These are phyloP conservation scores for Trissonchulus sp. DNA, from an alignment of 2,888 invertebrate species.

Conservation along the genomic window DNA sequence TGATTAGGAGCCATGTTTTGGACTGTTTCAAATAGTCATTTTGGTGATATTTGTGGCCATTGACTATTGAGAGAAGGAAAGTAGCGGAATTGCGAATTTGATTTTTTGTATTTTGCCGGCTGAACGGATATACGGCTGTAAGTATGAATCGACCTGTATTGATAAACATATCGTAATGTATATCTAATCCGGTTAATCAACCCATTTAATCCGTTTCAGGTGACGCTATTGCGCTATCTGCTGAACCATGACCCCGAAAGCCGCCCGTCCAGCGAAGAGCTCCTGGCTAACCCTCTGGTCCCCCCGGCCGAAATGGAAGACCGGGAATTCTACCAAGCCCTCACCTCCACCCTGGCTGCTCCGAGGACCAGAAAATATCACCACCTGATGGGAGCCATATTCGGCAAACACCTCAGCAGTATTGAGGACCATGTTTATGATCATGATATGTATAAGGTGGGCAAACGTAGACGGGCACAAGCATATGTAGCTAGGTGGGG, in stretches of 20 bases:
- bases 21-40: too few relatives aligned
- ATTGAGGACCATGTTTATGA: conserved; percentile 78
- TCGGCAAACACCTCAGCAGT: conserved; percentile 59
- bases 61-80: too few relatives aligned
- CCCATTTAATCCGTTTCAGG: too few relatives aligned
- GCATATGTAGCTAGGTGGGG: too few relatives aligned
- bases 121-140: too few relatives aligned
- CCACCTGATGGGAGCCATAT: conserved; percentile 53
- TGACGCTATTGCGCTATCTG: conserved; percentile 62
- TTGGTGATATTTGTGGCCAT: too few relatives aligned
- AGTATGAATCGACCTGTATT: too few relatives aligned
- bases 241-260: conserved; percentile 74
- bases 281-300: conserved; percentile 72
- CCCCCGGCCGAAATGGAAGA: conserved; percentile 82
- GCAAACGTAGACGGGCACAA: too few relatives aligned
- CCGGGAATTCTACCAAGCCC: conserved; percentile 71
- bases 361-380: conserved; percentile 72
- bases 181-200: too few relatives aligned
- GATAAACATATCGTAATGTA: too few relatives aligned
- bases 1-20: not conserved
- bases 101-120: too few relatives aligned
- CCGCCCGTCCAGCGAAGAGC: conserved; percentile 76
- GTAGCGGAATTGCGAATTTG: too few relatives aligned
- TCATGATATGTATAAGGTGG: conserved; percentile 57
- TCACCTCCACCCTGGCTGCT: conserved; percentile 72